Evolutionary conservation across 2,888 invertebrate genomes (phyloP), one percentile per base, ranked within the genome.

Genomic region (Drosophila meridiana): DNA sequence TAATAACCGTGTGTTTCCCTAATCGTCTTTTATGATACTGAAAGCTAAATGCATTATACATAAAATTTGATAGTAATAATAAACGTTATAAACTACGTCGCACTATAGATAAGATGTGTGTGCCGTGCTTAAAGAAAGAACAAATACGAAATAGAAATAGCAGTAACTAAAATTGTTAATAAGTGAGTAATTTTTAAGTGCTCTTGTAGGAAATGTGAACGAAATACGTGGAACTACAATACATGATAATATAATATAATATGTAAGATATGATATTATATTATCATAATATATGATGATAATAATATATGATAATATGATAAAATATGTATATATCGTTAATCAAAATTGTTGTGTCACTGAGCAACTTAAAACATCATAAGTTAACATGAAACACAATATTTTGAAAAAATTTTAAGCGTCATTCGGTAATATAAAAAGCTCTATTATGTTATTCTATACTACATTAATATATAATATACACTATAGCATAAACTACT

Each of bases 101-200:
- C 20, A 53, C 65, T 65, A 53, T 32, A 53, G 66, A 66, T 66
- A 65, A 66, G 66, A 47, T 13, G 20, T 3, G 6, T 9, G 9
- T 13, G 47, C 32, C 4, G 4, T 34, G 13, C 30, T 5, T 2
- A 7, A 3, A 13, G 11, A 43, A 7, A 28, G 43, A 57, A 36
- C n/a, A 28, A 34, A 34, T 9, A 7, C 0, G 36, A 34, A 14
- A 26, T 20, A 7, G 7, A 36, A 32, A n/a, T 14, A 34, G 30
- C 20, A 20, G 20, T 20, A 20, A 20, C 5, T 36, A 20, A 7
- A 13, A 42, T 36, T 20, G 5, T 4, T n/a, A 9, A 11, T 2
- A 36, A 52, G 11, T 52, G 34, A 52, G 2, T 32, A 34, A 32
- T 8, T n/a, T 8, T n/a, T 9, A n/a, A 34, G 20, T 7, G 11